Base-by-base conservation (phyloP, 2,797 vertebrate species). In the Sphaeramia orbicularis region DNA sequence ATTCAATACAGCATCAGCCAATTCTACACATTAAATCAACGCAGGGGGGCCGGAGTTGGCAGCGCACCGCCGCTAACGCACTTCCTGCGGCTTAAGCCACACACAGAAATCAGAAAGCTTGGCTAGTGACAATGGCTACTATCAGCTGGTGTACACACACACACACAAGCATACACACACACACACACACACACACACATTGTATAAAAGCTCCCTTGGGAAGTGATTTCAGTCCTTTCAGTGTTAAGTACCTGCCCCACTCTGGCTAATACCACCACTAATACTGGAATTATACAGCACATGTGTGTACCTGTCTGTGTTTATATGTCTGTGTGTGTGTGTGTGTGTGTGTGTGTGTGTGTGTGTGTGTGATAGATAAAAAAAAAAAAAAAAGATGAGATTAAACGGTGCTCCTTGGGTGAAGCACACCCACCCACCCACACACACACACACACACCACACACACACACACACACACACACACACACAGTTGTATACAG, bases 21-120 rank as follows among this genome's bases (percentile, higher is more conserved):
- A 97, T 97, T 96, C 96, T 94, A 93, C 95, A 96, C 96, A 96
- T 96, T 96, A 97, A 97, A 97, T 97, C 94, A 96, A 95, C 92
- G 70, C 93, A 78, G 86, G 95, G 95, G 94, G 86, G 94, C 59
- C 32, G 87, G 88, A 94, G 94, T 92, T 72, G 87, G 91, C 92
- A 30, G 65, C 10, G 50, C 80, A 63, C 64, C 66, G 67, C 66
- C 24, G 90, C 96, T 93, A 94, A 96, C 95, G 93, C 93, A 96
- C 95, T 97, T 96, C 95, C 95, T 94, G 89, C 91, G 93, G 96
- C 96, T 97, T 98, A 97, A 95, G 88, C 92, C 93, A 93, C 95
- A 93, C 93, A 69, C 74, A 80, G 74, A 74, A 89, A 86, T 86
- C 86, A 83, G 80, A 86, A 92, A 88, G 90, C 89, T 79, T 69